Base-by-base conservation (phyloP, 1,140 invertebrate species). In the Chionoecetes opilio region DNA sequence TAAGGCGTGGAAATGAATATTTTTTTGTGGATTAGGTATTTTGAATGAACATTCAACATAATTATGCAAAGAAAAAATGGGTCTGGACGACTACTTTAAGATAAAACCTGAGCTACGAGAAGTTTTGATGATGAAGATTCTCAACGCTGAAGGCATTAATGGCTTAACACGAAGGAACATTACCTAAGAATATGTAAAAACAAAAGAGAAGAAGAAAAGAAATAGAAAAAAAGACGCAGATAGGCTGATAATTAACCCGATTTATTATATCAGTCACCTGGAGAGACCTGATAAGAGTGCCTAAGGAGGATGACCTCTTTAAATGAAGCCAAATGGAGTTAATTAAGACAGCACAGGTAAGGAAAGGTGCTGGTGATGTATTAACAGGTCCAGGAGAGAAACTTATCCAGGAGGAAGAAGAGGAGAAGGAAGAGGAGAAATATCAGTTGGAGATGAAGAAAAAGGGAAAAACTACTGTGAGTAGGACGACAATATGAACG, bases 201-300 rank as follows among this genome's bases (percentile, higher is more conserved):
- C 63, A n/a, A 26, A 75, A 75, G 63, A 26, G 63, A 75, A 75
- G 63, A 75, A n/a, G n/a, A n/a, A n/a, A n/a, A n/a, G n/a, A n/a
- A n/a, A n/a, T n/a, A n/a, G n/a, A n/a, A 75, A 75, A 26, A 26
- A n/a, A 1, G 11, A 1, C 0, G n/a, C 21, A 75, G 63, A 75
- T 75, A 75, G n/a, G 9, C 63, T 75, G 63, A 75, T 75, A 75
- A 75, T 75, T 75, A 75, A 75, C 63, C 63, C 63, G 63, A 75
- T 75, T 75, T n/a, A 75, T 75, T n/a, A 75, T 75, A 75, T 75
- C 63, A 75, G 63, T 26, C 63, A 26, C 63, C 2, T 11, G 63
- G 26, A 75, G n/a, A n/a, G 26, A 75, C 63, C 21, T 75, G 63
- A 75, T 75, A 75, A 75, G 63, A 75, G 63, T 26, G 21, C 63